These are phyloP conservation scores for Diabrotica balteata DNA, from an alignment of 2,888 invertebrate genomes.

Conservation along the genomic window DNA sequence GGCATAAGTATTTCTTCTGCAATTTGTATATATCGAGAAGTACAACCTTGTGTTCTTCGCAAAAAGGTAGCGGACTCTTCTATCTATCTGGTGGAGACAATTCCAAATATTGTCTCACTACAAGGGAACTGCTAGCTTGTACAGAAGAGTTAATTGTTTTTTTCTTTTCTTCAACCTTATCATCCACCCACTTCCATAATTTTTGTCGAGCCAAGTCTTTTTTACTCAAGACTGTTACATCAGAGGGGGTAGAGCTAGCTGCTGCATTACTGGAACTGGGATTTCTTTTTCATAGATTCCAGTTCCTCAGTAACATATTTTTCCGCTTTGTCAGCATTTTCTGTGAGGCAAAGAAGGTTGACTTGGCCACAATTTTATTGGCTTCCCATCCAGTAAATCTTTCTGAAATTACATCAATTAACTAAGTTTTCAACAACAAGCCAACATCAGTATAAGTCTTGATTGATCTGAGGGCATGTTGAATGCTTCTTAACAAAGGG, in stretches of 20 bases:
- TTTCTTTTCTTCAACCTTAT: conserved; percentile 16
- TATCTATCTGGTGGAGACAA: conserved; percentile 30
- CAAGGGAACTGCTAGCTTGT: too few species aligned
- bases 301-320: conserved; percentile 35
- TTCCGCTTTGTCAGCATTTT: conserved; percentile 36
- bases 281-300: background rate
- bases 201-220: too few species aligned
- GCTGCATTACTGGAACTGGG: too few species aligned
- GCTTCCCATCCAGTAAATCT: background rate
- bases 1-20: conserved; percentile 36
- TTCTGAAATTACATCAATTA: background rate
- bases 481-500: background rate
- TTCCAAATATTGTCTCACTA: conserved; percentile 6
- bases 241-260: too few species aligned
- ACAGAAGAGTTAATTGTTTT: too few species aligned
- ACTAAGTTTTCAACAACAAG: background rate
- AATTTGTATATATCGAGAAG: conserved; percentile 38
- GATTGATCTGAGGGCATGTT: background rate
- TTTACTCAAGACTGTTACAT: background rate
- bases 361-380: conserved; percentile 33
- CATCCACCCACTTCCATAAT: conserved; percentile 30
- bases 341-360: conserved; percentile 36
- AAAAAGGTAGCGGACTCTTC: conserved; percentile 27
- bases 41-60: conserved; percentile 32
- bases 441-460: background rate